A percentile compares a stretch with the other conserved stretches of the same genome.
Conservation (phyloP, 2,888 invertebrate species). For the Pyrrhosoma nymphula region DNA sequence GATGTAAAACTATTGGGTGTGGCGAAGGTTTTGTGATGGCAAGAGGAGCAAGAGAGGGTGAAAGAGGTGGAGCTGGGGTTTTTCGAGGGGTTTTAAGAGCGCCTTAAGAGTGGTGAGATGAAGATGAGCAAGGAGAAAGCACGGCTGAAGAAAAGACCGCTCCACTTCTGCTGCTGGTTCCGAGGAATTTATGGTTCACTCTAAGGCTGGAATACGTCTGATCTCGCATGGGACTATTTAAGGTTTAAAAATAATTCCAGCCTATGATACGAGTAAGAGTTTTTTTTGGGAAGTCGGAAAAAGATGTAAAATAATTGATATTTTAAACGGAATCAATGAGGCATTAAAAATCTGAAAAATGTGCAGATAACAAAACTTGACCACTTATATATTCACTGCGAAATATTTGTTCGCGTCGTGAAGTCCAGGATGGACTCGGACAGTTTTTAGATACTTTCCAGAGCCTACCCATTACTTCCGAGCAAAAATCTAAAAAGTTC, state of each 20-base stretch:
- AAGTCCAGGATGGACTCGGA: no score
- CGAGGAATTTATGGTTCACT: not conserved
- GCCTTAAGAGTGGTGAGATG: not conserved
- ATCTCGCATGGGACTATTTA: not conserved
- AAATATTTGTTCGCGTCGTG: no score
- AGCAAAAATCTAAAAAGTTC: no score
- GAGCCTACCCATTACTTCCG: no score
- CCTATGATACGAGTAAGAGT: not conserved
- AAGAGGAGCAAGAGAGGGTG: not conserved
- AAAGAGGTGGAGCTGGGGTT: not conserved
- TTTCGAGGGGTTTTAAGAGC: not conserved
- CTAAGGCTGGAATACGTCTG: not conserved
- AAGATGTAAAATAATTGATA: no score
- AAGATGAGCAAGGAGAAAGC: not conserved
- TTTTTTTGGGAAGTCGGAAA: no score
- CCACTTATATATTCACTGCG: no score
- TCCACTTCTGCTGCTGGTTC: not conserved
- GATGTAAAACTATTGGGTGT: slow-evolving; percentile 44
- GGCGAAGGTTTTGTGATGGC: slow-evolving; percentile 13
- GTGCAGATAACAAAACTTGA: no score
- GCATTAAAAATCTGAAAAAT: no score
- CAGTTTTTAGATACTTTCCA: no score
- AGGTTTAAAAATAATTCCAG: not conserved
- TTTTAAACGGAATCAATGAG: no score
- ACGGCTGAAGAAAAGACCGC: not conserved